phyloP scores from a whole-genome alignment of 2,113 vertebrate genomes.

The Rhineura floridana region DNA sequence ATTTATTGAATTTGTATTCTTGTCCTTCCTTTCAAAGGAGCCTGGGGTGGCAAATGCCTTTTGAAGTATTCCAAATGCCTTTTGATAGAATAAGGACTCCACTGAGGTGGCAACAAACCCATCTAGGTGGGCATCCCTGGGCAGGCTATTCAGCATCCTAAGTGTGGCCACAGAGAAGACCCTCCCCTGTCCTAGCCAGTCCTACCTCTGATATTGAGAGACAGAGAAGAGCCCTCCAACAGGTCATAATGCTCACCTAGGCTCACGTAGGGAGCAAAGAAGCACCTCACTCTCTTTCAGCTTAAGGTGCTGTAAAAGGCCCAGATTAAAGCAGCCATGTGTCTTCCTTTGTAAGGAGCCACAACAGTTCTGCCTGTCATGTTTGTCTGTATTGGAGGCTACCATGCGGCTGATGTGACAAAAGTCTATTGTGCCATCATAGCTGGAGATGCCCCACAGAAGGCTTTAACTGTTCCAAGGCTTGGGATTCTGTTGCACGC shows the following conservation, averaged over 20 bases:
- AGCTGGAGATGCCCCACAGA: neutral
- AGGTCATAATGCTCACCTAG: neutral
- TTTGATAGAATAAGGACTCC: too few species aligned
- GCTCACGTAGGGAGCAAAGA: neutral
- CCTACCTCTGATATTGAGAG: neutral
- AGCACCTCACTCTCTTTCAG: neutral
- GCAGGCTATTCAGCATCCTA: neutral
- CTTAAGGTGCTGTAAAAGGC: neutral
- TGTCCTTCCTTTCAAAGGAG: too few species aligned
- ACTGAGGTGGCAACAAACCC: too few species aligned
- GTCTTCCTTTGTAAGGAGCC: neutral
- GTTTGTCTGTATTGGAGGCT: neutral
- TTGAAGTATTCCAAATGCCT: too few species aligned
- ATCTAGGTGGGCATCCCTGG: too few species aligned
- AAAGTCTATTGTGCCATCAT: neutral
- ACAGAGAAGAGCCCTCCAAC: neutral
- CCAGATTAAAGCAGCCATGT: neutral
- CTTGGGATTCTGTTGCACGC: neutral
- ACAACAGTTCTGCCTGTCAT: too few species aligned
- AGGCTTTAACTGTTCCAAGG: neutral
- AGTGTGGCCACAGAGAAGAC: too few species aligned
- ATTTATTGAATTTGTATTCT: too few species aligned
- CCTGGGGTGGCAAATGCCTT: too few species aligned
- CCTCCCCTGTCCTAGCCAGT: neutral
- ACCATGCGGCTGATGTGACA: neutral